Evolutionary conservation across 2,888 invertebrate genomes (phyloP).

Genomic region (Mechanitis mazaeus): DNA sequence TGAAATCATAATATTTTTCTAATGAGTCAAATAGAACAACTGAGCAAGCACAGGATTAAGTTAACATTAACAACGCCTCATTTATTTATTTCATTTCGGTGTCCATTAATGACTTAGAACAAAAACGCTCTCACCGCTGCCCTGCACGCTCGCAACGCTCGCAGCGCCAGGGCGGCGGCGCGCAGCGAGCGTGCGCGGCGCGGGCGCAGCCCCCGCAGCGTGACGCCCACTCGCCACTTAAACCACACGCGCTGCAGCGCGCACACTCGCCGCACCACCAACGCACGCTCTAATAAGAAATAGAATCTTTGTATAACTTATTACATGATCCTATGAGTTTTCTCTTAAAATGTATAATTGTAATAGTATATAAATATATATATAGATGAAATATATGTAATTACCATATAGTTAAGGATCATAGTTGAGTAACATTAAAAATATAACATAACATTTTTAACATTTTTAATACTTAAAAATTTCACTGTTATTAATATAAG

Average conservation of each 20-base stretch:
- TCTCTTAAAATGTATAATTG: no score
- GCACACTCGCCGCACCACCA: constrained; percentile 63
- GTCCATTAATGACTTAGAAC: not conserved
- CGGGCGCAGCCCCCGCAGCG: constrained; percentile 50
- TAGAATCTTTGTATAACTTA: constrained; percentile 11
- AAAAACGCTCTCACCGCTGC: not conserved
- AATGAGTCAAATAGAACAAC: not conserved
- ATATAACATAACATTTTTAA: no score
- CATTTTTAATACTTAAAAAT: no score
- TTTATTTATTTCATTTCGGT: not conserved
- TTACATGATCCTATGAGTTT: no score
- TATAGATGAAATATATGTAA: no score
- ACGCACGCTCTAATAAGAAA: constrained; percentile 45
- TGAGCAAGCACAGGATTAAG: not conserved
- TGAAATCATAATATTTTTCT: constrained; percentile 31
- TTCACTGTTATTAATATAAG: no score
- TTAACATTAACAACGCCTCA: not conserved
- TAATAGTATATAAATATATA: no score
- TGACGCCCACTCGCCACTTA: constrained; percentile 46
- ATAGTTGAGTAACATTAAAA: no score
- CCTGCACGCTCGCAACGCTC: constrained; percentile 37
- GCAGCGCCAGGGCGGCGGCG: constrained; percentile 51
- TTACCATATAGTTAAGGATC: no score
- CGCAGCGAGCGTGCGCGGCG: constrained; percentile 51
- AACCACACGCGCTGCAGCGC: constrained; percentile 50